Conservation (phyloP, 2,113 vertebrate genomes). For the Marmota monax region DNA sequence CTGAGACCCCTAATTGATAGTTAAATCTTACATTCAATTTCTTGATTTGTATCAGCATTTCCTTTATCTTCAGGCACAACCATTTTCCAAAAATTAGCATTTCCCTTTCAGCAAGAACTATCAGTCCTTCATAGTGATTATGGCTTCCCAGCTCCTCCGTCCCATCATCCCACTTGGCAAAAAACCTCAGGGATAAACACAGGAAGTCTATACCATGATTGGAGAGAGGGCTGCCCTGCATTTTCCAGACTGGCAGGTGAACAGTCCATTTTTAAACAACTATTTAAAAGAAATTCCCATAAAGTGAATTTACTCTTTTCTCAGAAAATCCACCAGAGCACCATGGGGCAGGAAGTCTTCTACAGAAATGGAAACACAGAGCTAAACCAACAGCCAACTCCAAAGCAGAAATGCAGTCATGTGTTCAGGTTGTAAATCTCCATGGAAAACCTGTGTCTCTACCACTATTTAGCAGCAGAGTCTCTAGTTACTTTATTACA, state of each 20-base stretch:
- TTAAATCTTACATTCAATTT: not conserved
- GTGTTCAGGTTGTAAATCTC: not conserved
- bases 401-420: not conserved
- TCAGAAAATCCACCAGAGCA: not conserved
- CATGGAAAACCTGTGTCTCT: not conserved
- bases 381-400: constrained; percentile 3
- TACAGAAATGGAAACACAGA: constrained; percentile 34
- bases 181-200: not conserved
- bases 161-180: not conserved
- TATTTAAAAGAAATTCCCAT: not conserved
- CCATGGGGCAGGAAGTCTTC: not conserved
- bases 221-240: not conserved
- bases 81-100: not conserved
- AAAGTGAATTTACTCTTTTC: constrained; percentile 30
- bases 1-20: not conserved
- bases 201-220: not conserved
- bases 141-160: not conserved
- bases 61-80: not conserved
- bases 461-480: constrained; percentile 4
- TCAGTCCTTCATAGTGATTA: fast-evolving
- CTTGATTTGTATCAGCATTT: constrained; percentile 48
- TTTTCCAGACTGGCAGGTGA: not conserved
- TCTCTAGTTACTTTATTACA: constrained; percentile 20
- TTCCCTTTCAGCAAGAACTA: not conserved
- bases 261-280: not conserved